These are phyloP conservation scores for Erannis defoliaria DNA, from an alignment of 2,888 invertebrate species.

Conservation along the genomic window DNA sequence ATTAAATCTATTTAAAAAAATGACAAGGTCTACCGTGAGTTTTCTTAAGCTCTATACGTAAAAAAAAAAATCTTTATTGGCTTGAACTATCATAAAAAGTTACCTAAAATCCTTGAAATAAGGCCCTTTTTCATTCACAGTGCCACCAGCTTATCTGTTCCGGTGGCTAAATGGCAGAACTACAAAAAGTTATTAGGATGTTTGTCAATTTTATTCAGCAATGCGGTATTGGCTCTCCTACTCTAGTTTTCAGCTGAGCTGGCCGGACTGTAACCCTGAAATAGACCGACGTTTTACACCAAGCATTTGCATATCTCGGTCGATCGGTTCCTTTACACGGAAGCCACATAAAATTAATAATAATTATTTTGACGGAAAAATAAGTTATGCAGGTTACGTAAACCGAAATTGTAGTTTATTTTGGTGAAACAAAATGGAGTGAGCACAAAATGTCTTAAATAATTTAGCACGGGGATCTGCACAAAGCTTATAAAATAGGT, in stretches of 20 bases:
- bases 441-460: no score
- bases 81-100: not conserved
- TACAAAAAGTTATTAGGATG: not conserved
- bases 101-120: not conserved
- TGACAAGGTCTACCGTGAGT: no score
- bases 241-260: not conserved
- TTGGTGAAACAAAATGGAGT: no score
- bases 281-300: slow-evolving; percentile 15
- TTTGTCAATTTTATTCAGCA: not conserved
- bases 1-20: no score
- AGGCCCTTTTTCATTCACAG: not conserved
- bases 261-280: slow-evolving; percentile 3
- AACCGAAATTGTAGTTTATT: not conserved
- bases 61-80: not conserved
- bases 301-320: slow-evolving; percentile 23
- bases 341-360: slow-evolving; percentile 10
- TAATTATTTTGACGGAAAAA: not conserved
- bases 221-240: not conserved
- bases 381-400: not conserved
- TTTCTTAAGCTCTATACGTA: not conserved
- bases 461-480: no score
- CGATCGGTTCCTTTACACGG: slow-evolving; percentile 16
- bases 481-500: no score
- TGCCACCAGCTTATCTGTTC: not conserved
- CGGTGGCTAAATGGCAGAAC: not conserved